phyloP scores from a whole-genome alignment of 2,888 invertebrate species.

The Sinotaia quadrata region DNA sequence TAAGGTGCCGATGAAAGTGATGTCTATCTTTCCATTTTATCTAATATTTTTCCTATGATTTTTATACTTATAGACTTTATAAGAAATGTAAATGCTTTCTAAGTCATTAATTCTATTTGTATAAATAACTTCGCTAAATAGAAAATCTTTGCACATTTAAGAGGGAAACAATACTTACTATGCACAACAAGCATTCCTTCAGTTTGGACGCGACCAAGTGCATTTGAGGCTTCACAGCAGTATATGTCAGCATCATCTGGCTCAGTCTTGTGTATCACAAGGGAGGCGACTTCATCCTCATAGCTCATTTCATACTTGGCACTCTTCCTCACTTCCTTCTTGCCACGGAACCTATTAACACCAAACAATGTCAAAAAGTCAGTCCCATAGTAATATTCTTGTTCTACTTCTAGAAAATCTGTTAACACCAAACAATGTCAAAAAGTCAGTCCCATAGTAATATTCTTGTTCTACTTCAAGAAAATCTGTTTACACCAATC shows the following conservation, averaged over 20 bases:
- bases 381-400: not conserved
- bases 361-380: not conserved
- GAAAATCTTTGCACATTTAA: too few species aligned
- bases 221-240: slow-evolving; percentile 66
- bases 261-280: slow-evolving; percentile 78
- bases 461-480: not conserved
- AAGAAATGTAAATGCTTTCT: too few species aligned
- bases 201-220: slow-evolving; percentile 67
- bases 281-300: slow-evolving; percentile 65
- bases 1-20: too few species aligned
- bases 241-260: slow-evolving; percentile 66
- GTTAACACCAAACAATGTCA: slow-evolving; percentile 10
- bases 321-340: slow-evolving; percentile 62
- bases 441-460: not conserved
- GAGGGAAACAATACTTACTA: slow-evolving; percentile 52
- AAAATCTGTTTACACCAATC: slow-evolving; percentile 49
- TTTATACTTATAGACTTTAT: not conserved
- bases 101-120: too few species aligned
- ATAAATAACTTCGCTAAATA: too few species aligned
- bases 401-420: slow-evolving; percentile 46
- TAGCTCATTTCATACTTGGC: slow-evolving; percentile 66
- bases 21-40: not conserved
- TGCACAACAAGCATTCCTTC: slow-evolving; percentile 65
- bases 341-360: slow-evolving; percentile 65
- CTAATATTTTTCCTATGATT: not conserved